Evolutionary conservation across 2,113 vertebrate genomes (phyloP).

Genomic region (Hippocampus barbouri): DNA sequence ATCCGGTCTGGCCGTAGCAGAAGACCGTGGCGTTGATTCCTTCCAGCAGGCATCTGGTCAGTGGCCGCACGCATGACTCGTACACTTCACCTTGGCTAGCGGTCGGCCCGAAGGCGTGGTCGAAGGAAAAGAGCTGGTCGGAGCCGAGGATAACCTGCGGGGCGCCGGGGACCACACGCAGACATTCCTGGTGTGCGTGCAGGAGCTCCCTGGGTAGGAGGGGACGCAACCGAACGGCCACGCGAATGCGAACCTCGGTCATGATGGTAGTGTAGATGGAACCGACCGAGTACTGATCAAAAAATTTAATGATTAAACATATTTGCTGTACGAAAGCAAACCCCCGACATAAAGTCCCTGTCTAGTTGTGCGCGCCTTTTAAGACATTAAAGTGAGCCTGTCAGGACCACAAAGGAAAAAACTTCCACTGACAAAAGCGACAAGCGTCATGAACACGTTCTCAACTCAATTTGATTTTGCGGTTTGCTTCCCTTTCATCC

Average conservation of each 20-base stretch:
- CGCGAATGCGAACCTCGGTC: slow-evolving; percentile 82
- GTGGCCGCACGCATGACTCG: slow-evolving; percentile 77
- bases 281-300: neutral
- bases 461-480: neutral
- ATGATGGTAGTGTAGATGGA: slow-evolving; percentile 37
- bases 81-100: slow-evolving; percentile 83
- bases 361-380: neutral
- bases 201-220: slow-evolving; percentile 83
- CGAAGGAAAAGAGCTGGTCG: slow-evolving; percentile 82
- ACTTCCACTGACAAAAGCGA: neutral
- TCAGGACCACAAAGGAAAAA: neutral
- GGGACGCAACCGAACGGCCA: slow-evolving; percentile 86
- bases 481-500: neutral
- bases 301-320: neutral
- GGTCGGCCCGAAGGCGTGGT: slow-evolving; percentile 83
- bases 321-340: neutral
- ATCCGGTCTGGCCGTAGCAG: slow-evolving; percentile 90
- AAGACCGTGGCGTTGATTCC: slow-evolving; percentile 90
- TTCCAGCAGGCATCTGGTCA: slow-evolving; percentile 77
- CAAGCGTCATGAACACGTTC: neutral
- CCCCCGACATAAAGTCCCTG: neutral
- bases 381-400: slow-evolving; percentile 3
- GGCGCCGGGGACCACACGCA: slow-evolving; percentile 74
- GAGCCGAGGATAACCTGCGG: slow-evolving; percentile 80
- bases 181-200: slow-evolving; percentile 80